phyloP scores from a whole-genome alignment of 2,113 vertebrate genomes.

The Ploceus nigricollis region DNA sequence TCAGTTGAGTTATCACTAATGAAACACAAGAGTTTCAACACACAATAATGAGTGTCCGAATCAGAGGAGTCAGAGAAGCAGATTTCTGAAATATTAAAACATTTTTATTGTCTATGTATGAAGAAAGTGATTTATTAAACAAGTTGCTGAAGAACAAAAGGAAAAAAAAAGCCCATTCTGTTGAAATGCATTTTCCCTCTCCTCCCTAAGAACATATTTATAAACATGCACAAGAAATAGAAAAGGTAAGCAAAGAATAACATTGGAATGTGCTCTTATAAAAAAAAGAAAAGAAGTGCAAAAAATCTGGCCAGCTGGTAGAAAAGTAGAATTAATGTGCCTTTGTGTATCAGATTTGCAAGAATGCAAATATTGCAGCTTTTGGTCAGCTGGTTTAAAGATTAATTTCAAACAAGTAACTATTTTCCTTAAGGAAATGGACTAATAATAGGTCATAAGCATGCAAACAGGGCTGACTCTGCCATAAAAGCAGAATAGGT shows the following conservation, averaged over 20 bases:
- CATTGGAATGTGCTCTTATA: conserved; percentile 1
- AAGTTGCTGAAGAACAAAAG: background rate
- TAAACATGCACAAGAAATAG: background rate
- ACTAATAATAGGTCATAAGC: conserved; percentile 55
- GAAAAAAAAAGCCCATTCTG: background rate
- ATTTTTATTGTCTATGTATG: background rate
- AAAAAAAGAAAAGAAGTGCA: conserved; percentile 56
- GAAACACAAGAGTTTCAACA: background rate
- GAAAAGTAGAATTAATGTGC: conserved; percentile 71
- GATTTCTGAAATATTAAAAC: background rate
- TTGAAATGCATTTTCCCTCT: background rate
- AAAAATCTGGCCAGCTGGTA: conserved; percentile 63
- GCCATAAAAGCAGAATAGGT: conserved; percentile 31
- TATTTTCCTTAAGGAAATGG: conserved; percentile 63
- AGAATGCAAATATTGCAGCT: conserved; percentile 71
- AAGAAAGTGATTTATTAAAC: conserved; percentile 17
- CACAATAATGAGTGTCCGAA: background rate
- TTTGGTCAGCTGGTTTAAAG: conserved; percentile 62
- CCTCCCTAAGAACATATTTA: background rate
- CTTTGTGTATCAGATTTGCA: conserved; percentile 70
- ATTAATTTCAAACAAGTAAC: conserved; percentile 68
- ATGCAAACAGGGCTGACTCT: conserved; percentile 38
- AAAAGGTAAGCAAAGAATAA: conserved; percentile 56
- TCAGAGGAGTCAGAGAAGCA: background rate
- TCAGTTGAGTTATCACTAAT: background rate